Percentiles rank a stretch among this genome's conserved stretches.
phyloP scores from a whole-genome alignment of 2,888 invertebrate species.

The Oligia fasciuncula region DNA sequence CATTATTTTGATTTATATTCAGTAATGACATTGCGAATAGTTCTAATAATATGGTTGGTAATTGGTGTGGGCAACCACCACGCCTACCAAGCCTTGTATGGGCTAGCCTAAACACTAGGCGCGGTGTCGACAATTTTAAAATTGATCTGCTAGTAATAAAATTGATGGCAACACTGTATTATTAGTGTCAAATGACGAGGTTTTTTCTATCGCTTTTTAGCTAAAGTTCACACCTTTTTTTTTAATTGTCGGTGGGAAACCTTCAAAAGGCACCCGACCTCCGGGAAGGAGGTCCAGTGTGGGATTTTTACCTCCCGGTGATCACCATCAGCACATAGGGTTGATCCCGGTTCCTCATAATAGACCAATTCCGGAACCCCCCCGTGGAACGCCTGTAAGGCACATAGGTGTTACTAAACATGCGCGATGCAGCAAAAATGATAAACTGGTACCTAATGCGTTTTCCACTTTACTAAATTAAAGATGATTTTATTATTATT shows the following conservation, averaged over 20 bases:
- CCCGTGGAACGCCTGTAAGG: too few relatives aligned
- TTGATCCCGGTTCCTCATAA: too few relatives aligned
- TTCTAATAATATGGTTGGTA: slow-evolving; percentile 63
- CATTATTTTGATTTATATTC: slow-evolving; percentile 65
- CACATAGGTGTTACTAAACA: background rate
- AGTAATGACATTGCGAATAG: slow-evolving; percentile 66
- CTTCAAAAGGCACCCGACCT: too few relatives aligned
- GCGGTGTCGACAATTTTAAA: slow-evolving; percentile 54
- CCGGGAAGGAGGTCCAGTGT: too few relatives aligned
- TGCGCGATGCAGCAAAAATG: background rate
- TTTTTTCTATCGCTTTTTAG: slow-evolving; percentile 2
- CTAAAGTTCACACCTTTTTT: background rate
- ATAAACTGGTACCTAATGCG: background rate
- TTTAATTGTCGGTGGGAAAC: too few relatives aligned
- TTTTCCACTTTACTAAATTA: too few relatives aligned
- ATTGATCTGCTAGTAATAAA: slow-evolving; percentile 53
- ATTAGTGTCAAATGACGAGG: slow-evolving; percentile 26
- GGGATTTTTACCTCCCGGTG: too few relatives aligned
- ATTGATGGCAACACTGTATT: slow-evolving; percentile 40
- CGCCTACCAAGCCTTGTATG: slow-evolving; percentile 61
- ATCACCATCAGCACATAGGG: too few relatives aligned
- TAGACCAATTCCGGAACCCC: too few relatives aligned
- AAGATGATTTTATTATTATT: too few relatives aligned
- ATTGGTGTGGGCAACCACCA: slow-evolving; percentile 64
- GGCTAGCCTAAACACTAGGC: slow-evolving; percentile 56